A percentile compares a stretch with the other conserved stretches of the same genome.
Evolutionary conservation across 2,888 invertebrate genomes (phyloP).

Genomic region (Rotaria macrura): DNA sequence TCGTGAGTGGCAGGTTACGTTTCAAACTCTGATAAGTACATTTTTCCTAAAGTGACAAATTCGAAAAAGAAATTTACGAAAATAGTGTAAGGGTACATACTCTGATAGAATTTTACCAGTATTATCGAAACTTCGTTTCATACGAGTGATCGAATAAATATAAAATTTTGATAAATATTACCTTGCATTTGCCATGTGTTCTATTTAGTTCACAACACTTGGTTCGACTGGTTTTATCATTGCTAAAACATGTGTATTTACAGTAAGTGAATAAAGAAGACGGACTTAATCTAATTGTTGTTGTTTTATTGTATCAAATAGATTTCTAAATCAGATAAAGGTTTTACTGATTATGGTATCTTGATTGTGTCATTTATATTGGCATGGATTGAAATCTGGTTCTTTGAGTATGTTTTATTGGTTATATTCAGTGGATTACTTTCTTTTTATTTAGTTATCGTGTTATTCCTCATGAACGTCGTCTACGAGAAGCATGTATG

Average conservation of each 20-base stretch:
- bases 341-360: not conserved
- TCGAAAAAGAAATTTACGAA: too few relatives aligned
- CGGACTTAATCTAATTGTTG: not conserved
- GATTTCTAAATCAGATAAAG: conserved; percentile 8
- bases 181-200: not conserved
- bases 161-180: not conserved
- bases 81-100: too few relatives aligned
- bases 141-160: too few relatives aligned
- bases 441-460: not conserved
- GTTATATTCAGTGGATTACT: not conserved
- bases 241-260: not conserved
- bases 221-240: conserved; percentile 19
- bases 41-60: too few relatives aligned
- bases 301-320: too few relatives aligned
- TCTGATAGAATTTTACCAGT: too few relatives aligned
- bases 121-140: too few relatives aligned
- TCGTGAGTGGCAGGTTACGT: too few relatives aligned
- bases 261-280: not conserved
- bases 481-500: not conserved
- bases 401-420: not conserved
- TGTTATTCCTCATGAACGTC: not conserved
- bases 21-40: too few relatives aligned
- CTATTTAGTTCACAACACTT: not conserved
- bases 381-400: conserved; percentile 20
- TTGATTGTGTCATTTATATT: not conserved